phyloP scores from a whole-genome alignment of 2,113 vertebrate species.

The Jaculus jaculus region DNA sequence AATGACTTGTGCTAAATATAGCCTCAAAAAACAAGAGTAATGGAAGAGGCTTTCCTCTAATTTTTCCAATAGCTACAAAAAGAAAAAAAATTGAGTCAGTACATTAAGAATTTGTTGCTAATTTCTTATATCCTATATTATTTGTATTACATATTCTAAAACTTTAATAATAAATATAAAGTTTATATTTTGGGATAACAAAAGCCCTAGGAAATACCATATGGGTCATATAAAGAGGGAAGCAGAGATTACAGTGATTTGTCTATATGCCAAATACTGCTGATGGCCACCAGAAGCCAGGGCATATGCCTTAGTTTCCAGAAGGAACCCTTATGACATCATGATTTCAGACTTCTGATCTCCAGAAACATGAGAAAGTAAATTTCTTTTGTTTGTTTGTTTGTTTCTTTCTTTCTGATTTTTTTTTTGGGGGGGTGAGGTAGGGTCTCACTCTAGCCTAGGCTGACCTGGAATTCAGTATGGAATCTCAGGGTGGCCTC shows the following conservation, averaged over 20 bases:
- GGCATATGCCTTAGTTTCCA: neutral
- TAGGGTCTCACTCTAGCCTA: too few species aligned
- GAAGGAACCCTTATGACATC: neutral
- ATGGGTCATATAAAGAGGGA: neutral
- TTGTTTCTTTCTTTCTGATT: too few species aligned
- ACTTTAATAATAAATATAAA: conserved; percentile 29
- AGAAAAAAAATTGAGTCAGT: conserved; percentile 48
- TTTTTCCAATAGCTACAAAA: conserved; percentile 77
- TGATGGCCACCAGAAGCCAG: neutral
- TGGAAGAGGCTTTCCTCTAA: conserved; percentile 79
- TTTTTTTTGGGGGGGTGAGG: too few species aligned
- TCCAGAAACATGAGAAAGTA: neutral
- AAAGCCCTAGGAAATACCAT: neutral
- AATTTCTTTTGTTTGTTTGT: neutral
- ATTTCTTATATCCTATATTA: conserved; percentile 40
- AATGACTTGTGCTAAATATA: conserved; percentile 80
- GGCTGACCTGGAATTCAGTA: too few species aligned
- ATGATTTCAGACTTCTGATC: neutral
- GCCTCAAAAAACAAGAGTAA: conserved; percentile 86
- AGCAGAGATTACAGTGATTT: neutral
- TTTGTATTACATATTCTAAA: conserved; percentile 43
- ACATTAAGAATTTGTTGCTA: conserved; percentile 10
- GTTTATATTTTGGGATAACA: conserved; percentile 21
- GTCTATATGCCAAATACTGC: neutral
- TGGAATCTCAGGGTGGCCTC: too few species aligned